Evolutionary conservation across 1,140 invertebrate species (phyloP).

Genomic region (Listronotus oregonensis): DNA sequence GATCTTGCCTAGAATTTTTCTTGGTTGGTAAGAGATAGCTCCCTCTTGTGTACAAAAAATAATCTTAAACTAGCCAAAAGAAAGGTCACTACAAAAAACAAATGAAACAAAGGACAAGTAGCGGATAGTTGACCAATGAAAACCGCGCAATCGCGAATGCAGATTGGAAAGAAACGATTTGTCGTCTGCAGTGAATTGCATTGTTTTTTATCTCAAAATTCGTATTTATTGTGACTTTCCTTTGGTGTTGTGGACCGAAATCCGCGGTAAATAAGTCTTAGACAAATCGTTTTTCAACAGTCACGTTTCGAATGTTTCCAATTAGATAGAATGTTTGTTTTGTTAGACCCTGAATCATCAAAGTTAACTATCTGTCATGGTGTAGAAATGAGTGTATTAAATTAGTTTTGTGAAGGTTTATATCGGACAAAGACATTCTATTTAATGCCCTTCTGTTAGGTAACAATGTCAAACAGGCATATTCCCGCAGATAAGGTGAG

Average conservation of each 20-base stretch:
- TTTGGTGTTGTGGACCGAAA: not conserved
- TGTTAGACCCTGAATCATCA: conserved; percentile 33
- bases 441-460: conserved; percentile 36
- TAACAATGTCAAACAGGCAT: conserved; percentile 40
- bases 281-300: not conserved
- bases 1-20: no score
- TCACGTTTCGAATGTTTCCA: not conserved
- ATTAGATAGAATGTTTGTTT: conserved; percentile 30
- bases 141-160: conserved; percentile 25
- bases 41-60: no score
- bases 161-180: conserved; percentile 32
- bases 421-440: conserved; percentile 16
- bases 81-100: conserved; percentile 18
- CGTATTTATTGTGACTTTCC: conserved; percentile 2
- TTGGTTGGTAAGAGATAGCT: no score
- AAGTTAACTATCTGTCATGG: conserved; percentile 30
- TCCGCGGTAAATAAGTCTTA: not conserved
- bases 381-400: conserved; percentile 35
- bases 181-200: conserved; percentile 34
- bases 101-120: conserved; percentile 16
- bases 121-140: conserved; percentile 2
- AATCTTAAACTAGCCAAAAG: no score
- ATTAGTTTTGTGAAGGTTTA: conserved; percentile 26
- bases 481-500: conserved; percentile 43
- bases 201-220: conserved; percentile 22